Conservation (phyloP, 2,113 vertebrate genomes). For the Nansenia antarctica region DNA sequence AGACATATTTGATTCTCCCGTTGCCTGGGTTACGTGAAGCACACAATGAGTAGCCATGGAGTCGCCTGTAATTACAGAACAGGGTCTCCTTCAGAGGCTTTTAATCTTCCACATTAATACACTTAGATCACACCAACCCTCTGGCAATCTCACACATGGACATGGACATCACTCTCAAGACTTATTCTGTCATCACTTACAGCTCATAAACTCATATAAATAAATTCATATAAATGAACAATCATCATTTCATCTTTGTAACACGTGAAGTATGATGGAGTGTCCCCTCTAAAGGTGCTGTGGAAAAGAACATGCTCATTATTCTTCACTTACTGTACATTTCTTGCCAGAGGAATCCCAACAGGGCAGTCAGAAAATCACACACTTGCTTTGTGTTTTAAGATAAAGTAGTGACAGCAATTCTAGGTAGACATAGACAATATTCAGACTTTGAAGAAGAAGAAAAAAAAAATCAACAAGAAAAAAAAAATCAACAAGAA, state of each 20-base stretch:
- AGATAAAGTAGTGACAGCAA: neutral
- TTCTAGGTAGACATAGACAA: neutral
- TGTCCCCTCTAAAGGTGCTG: no score
- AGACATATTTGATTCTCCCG: slow-evolving; percentile 67
- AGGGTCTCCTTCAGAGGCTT: slow-evolving; percentile 67
- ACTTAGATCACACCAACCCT: slow-evolving; percentile 36
- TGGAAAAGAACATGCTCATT: no score
- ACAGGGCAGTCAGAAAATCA: neutral
- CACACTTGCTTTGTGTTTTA: neutral
- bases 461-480: no score
- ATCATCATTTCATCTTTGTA: neutral
- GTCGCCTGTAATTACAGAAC: slow-evolving; percentile 73
- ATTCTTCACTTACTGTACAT: no score
- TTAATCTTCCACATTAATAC: slow-evolving; percentile 63
- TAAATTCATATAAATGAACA: neutral
- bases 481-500: no score
- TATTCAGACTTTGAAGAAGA: no score
- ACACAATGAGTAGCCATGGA: slow-evolving; percentile 60
- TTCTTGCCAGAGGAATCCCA: neutral
- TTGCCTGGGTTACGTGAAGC: slow-evolving; percentile 68
- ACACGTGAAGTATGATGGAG: no score
- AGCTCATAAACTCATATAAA: slow-evolving; percentile 44
- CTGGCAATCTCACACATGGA: slow-evolving; percentile 48
- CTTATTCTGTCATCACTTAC: slow-evolving; percentile 23
- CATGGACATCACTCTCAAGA: slow-evolving; percentile 25